Percentiles rank a stretch among this genome's conserved stretches.
These are phyloP conservation scores for Pelecanus crispus DNA, from an alignment of 2,113 vertebrate species.

Conservation along the genomic window DNA sequence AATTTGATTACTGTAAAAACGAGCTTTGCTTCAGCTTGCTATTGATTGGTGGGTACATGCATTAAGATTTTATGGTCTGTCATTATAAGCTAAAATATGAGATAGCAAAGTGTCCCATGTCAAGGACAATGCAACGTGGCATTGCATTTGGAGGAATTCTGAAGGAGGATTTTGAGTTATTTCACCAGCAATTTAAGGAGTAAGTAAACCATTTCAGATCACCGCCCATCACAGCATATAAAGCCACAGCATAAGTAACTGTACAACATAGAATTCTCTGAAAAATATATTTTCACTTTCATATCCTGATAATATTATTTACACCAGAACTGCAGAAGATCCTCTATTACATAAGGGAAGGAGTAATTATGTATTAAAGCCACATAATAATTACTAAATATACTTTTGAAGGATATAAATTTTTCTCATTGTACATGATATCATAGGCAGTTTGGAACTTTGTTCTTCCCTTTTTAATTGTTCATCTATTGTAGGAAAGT, in stretches of 20 bases:
- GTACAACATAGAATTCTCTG: background rate
- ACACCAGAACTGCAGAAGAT: background rate
- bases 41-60: background rate
- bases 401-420: background rate
- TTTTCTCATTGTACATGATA: background rate
- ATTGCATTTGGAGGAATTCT: background rate
- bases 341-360: background rate
- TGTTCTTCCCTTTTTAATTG: background rate
- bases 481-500: background rate
- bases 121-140: background rate
- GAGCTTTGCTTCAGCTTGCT: background rate
- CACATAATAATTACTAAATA: background rate
- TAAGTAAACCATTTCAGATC: background rate
- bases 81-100: background rate
- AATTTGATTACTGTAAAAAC: background rate
- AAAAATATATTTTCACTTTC: background rate
- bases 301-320: background rate
- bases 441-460: background rate
- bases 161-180: background rate
- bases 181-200: background rate
- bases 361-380: background rate
- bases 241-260: background rate
- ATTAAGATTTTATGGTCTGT: background rate
- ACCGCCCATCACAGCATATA: background rate
- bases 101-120: fast-evolving